phyloP scores from a whole-genome alignment of 2,797 vertebrate genomes.

The Danio kyathit region DNA sequence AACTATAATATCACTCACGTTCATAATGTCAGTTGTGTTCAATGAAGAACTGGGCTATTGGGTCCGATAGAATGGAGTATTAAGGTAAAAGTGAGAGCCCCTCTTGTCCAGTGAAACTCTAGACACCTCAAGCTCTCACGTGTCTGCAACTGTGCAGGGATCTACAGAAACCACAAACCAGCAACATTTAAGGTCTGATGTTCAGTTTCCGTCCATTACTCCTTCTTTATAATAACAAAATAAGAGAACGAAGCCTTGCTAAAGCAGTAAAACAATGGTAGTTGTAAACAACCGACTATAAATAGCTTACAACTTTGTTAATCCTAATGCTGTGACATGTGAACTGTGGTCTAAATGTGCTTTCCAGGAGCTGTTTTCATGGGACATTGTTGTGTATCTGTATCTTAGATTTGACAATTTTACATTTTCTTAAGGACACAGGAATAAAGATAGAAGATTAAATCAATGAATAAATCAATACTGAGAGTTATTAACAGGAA shows the following conservation, averaged over 20 bases:
- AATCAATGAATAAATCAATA: too few relatives aligned
- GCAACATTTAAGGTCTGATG: slow-evolving; percentile 10
- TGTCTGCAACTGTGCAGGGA: slow-evolving; percentile 3
- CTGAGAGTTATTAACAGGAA: too few relatives aligned
- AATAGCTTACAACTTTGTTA: slow-evolving; percentile 18
- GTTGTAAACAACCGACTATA: neutral
- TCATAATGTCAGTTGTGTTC: neutral
- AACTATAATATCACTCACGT: neutral
- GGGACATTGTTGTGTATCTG: neutral
- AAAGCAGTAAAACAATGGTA: neutral
- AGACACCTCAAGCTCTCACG: slow-evolving; percentile 22
- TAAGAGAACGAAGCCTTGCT: neutral
- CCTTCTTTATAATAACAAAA: neutral
- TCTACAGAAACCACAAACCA: slow-evolving; percentile 14
- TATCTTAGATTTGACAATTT: too few relatives aligned
- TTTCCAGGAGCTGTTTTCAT: neutral
- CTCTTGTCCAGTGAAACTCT: slow-evolving; percentile 13
- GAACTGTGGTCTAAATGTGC: slow-evolving; percentile 16
- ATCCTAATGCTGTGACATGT: slow-evolving; percentile 25
- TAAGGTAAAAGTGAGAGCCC: slow-evolving; percentile 29
- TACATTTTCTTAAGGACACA: too few relatives aligned
- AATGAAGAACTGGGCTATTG: neutral
- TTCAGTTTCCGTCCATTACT: neutral
- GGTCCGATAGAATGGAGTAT: neutral
- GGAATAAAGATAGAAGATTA: too few relatives aligned